Base-by-base conservation (phyloP, 92 coral and sea anemone species). In the Porites cylindrica region DNA sequence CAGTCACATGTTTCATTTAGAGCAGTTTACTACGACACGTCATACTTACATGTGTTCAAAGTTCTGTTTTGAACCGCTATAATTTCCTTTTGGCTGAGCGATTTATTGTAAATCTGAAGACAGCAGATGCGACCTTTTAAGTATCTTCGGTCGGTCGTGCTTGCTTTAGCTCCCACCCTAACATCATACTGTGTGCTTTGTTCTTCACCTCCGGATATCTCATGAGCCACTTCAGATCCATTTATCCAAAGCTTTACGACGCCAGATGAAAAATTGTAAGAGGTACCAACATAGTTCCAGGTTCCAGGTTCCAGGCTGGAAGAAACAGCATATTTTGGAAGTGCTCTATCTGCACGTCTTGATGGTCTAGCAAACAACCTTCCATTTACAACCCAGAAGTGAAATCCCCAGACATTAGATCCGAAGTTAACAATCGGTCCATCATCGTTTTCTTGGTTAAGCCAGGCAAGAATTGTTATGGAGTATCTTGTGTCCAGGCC, bases 241-340 rank as follows among this genome's bases (percentile, higher is more conserved):
- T 84, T 75, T 52, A 84, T 63, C 88, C 88, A 84, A 63, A 75
- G 43, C 75, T 51, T 64, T 7, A 63, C 88, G 29, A 75, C 16
- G 20, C 88, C 88, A 1, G 88, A 84, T 21, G 76, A 75, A 64
- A 64, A 76, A 65, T 84, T 60, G 13, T 84, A 84, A 3, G 88
- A 62, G 19, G 58, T 65, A 8, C 75, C 88, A n/a, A 84, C 51
- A 19, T 84, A 75, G 62, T 64, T 21, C 88, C 88, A 84, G 17
- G 75, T 54, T 12, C 47, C 6, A 19, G 24, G 10, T 29, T 29
- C 32, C 2, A 38, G 47, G 47, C 47, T 38, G 47, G 47, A 38
- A 3, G 47, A 38, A 38, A 38, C 47, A 38, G 47, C 6, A 38
- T 38, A 38, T 38, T 3, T 38, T 38, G 5, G 6, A 38, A 38